These are phyloP conservation scores for Phalacrocorax brasilianus DNA, from an alignment of 2,113 vertebrate genomes.

Conservation along the genomic window DNA sequence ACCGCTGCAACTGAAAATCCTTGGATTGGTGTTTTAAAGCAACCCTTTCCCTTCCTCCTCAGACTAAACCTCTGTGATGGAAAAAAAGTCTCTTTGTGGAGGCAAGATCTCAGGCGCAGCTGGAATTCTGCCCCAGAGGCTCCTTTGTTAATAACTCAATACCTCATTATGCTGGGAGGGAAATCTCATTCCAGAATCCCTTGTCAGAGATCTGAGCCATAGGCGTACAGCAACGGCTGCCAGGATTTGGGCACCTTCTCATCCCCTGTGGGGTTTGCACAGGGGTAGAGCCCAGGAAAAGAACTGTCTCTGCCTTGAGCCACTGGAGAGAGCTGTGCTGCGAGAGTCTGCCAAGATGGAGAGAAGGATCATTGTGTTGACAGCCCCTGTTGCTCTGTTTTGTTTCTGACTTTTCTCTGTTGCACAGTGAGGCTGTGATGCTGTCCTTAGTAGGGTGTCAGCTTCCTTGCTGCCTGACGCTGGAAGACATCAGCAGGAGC, in stretches of 20 bases:
- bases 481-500: slow-evolving; percentile 6
- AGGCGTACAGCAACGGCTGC: neutral
- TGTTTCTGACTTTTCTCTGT: neutral
- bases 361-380: neutral
- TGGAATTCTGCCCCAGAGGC: slow-evolving; percentile 44
- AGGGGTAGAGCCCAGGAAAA: neutral
- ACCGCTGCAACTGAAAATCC: neutral
- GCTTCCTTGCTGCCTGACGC: neutral
- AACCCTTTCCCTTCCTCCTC: neutral
- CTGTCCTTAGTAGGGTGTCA: neutral
- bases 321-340: neutral
- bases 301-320: neutral
- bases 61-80: neutral
- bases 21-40: slow-evolving; percentile 7
- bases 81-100: neutral
- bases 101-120: slow-evolving; percentile 1
- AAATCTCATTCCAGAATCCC: slow-evolving; percentile 11
- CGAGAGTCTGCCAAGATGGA: neutral
- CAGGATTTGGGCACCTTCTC: slow-evolving; percentile 16
- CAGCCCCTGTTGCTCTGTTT: neutral
- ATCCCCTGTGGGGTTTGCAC: neutral
- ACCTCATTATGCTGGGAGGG: neutral
- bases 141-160: slow-evolving; percentile 26
- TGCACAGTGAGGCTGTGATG: neutral
- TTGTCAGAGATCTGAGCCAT: slow-evolving; percentile 11